Evolutionary conservation across 2,888 invertebrate genomes (phyloP).

Genomic region (Cryptocephalus primarius): DNA sequence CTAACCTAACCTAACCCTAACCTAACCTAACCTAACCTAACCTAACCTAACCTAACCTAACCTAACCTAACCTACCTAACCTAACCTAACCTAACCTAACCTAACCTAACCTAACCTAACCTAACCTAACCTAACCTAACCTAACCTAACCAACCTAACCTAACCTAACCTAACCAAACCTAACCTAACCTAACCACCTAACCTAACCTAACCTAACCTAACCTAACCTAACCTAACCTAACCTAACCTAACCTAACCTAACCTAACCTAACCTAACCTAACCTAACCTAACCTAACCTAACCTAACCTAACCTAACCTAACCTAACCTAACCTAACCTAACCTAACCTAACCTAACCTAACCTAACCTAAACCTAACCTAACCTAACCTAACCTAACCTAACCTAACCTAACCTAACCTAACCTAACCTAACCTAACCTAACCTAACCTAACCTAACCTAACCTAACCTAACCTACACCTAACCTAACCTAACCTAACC

Average conservation of each 20-base stretch:
- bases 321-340: conserved; percentile 11
- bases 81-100: conserved; percentile 15
- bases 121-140: too few species aligned
- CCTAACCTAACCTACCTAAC: conserved; percentile 13
- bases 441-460: conserved; percentile 14
- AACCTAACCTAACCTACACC: conserved; percentile 13
- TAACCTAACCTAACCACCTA: too few species aligned
- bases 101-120: conserved; percentile 15
- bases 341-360: conserved; percentile 13
- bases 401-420: conserved; percentile 14
- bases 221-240: conserved; percentile 12
- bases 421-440: conserved; percentile 13
- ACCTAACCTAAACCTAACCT: conserved; percentile 14
- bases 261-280: conserved; percentile 10
- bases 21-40: conserved; percentile 13
- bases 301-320: conserved; percentile 16
- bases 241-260: conserved; percentile 13
- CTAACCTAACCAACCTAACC: conserved; percentile 13
- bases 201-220: conserved; percentile 13
- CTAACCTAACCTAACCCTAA: conserved; percentile 9
- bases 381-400: conserved; percentile 14
- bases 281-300: conserved; percentile 13
- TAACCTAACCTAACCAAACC: conserved; percentile 9
- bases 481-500: conserved; percentile 14
- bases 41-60: conserved; percentile 12